Conservation (phyloP, 2,113 vertebrate genomes). For the Larimichthys crocea region DNA sequence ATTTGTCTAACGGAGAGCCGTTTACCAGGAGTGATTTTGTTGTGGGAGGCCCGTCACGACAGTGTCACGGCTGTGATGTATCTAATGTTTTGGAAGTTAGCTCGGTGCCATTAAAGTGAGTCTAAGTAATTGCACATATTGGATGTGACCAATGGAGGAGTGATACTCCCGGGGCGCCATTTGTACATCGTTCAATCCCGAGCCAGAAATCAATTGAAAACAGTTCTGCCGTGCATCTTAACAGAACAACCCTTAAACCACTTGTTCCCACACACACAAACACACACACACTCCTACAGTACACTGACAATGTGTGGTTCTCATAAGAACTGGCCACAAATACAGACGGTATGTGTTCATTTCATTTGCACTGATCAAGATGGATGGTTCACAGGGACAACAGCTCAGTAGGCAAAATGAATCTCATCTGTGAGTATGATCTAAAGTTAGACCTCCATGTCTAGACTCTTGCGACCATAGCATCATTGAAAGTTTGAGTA, state of each 20-base stretch:
- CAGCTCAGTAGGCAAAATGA: background rate
- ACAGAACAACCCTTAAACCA: slow-evolving; percentile 5
- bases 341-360: background rate
- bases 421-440: background rate
- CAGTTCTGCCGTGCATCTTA: slow-evolving; percentile 46
- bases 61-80: background rate
- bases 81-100: slow-evolving; percentile 14
- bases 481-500: background rate
- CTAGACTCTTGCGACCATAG: background rate
- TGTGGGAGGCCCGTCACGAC: background rate
- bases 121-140: slow-evolving; percentile 58
- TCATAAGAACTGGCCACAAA: slow-evolving; percentile 1
- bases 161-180: slow-evolving; percentile 45
- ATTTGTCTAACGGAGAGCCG: background rate
- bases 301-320: background rate
- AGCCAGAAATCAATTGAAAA: slow-evolving; percentile 58
- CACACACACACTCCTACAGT: background rate
- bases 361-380: slow-evolving; percentile 12
- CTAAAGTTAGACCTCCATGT: background rate
- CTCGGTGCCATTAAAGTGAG: slow-evolving; percentile 43
- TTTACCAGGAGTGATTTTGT: background rate
- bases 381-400: background rate
- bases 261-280: background rate
- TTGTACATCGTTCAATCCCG: slow-evolving; percentile 47
- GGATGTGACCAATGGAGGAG: slow-evolving; percentile 53